Percentiles rank a stretch among this genome's conserved stretches.
phyloP scores from a whole-genome alignment of 2,113 vertebrate genomes.

The Tragelaphus imberbis region DNA sequence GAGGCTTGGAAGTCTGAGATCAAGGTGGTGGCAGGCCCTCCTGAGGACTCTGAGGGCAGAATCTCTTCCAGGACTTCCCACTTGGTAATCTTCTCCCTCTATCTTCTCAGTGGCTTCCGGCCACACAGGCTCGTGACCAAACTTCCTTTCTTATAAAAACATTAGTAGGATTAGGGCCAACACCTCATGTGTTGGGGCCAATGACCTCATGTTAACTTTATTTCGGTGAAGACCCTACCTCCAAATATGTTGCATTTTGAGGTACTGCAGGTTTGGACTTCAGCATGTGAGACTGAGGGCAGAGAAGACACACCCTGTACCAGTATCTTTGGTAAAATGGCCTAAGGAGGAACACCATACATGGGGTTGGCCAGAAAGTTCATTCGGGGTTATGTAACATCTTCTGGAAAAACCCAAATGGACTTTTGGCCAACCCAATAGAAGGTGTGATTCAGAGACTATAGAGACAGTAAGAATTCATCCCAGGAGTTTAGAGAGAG shows the following conservation, averaged over 20 bases:
- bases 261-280: not conserved
- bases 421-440: not conserved
- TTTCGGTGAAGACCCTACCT: not conserved
- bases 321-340: not conserved
- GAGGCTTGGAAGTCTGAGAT: not conserved
- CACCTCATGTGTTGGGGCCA: not conserved
- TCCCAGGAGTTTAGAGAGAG: not conserved
- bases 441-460: not conserved
- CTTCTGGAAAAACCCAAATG: not conserved
- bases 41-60: not conserved
- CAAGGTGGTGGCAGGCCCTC: not conserved
- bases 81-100: not conserved
- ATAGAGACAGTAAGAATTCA: not conserved
- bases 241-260: not conserved
- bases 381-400: not conserved
- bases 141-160: not conserved
- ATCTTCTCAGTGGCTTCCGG: not conserved
- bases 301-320: not conserved
- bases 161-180: not conserved
- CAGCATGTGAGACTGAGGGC: not conserved
- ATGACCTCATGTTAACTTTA: not conserved
- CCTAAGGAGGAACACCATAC: not conserved
- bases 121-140: not conserved
- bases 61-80: not conserved
- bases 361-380: not conserved